These are phyloP conservation scores for Eledone cirrhosa DNA, from an alignment of 2,888 invertebrate genomes.

Conservation along the genomic window DNA sequence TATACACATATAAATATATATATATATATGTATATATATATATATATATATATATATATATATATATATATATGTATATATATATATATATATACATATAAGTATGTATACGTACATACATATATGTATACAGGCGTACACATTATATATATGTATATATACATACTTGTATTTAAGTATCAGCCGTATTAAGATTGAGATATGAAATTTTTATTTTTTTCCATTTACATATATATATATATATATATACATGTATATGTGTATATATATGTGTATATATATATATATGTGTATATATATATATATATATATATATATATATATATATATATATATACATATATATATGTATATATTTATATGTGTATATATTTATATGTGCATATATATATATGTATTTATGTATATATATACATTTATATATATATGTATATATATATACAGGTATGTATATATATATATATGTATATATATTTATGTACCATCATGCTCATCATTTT, in stretches of 20 bases:
- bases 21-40: not conserved
- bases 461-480: not conserved
- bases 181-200: no score
- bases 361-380: not conserved
- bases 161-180: no score
- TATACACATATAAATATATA: no score
- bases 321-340: not conserved
- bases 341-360: not conserved
- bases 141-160: not conserved
- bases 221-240: no score
- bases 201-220: no score
- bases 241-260: not conserved
- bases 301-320: not conserved
- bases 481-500: not conserved
- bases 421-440: conserved; percentile 6
- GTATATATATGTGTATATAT: not conserved
- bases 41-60: not conserved
- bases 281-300: not conserved
- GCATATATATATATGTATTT: not conserved
- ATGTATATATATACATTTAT: conserved; percentile 1
- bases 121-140: not conserved
- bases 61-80: not conserved
- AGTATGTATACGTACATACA: not conserved
- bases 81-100: not conserved
- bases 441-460: not conserved